These are phyloP conservation scores for Alligator sinensis DNA, from an alignment of 2,113 vertebrate genomes.

Conservation along the genomic window DNA sequence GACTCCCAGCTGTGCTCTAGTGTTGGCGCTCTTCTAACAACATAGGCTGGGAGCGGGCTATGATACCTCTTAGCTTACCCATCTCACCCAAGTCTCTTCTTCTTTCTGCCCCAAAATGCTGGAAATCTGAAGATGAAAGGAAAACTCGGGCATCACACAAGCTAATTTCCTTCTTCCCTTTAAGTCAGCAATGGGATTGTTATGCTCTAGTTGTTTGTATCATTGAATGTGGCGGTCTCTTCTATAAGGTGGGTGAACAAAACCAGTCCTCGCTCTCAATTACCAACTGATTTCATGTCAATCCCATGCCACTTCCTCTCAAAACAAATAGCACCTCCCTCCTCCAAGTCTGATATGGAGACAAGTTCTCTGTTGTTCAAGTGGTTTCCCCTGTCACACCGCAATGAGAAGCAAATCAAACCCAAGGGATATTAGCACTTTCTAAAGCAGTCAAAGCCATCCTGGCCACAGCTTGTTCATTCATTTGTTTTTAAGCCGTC, in stretches of 20 bases:
- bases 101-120: neutral
- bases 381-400: neutral
- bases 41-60: neutral
- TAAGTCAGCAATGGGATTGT: neutral
- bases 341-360: neutral
- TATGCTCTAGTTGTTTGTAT: neutral
- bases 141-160: neutral
- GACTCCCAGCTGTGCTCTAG: neutral
- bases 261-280: neutral
- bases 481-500: neutral
- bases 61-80: neutral
- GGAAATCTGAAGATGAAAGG: neutral
- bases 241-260: neutral
- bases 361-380: neutral
- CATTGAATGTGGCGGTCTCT: neutral
- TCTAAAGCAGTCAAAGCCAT: neutral
- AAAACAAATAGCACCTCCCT: fast-evolving
- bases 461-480: neutral
- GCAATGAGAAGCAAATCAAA: neutral
- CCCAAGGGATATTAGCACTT: too few species aligned
- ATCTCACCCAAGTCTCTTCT: neutral
- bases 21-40: neutral
- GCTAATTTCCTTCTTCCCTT: neutral
- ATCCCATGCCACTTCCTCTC: fast-evolving
- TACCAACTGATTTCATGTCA: neutral